Evolutionary conservation across 2,113 vertebrate species (phyloP).

Genomic region (Procavia capensis): DNA sequence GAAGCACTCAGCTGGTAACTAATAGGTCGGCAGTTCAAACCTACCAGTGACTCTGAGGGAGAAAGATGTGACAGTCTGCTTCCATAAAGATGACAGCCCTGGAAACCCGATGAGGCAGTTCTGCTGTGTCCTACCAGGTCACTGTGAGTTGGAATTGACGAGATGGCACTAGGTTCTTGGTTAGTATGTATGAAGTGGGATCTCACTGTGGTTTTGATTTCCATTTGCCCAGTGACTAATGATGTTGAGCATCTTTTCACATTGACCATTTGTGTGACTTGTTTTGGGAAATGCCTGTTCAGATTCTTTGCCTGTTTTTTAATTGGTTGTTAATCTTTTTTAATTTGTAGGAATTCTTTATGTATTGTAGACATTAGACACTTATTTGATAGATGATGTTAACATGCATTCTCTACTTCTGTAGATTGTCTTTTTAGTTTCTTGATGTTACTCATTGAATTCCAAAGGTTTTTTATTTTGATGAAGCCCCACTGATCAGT

Average conservation of each 20-base stretch:
- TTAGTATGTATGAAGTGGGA: background rate
- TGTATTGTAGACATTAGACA: background rate
- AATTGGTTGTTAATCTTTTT: conserved; percentile 19
- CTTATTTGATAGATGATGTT: background rate
- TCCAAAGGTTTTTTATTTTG: conserved; percentile 47
- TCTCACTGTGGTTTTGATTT: conserved; percentile 44
- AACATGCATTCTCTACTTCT: conserved; percentile 15
- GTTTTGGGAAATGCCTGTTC: conserved; percentile 12
- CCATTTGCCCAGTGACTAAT: background rate
- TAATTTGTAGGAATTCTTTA: background rate
- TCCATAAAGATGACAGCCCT: no score
- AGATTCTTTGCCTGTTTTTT: background rate
- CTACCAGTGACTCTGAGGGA: no score
- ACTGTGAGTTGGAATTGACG: no score
- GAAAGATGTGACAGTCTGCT: no score
- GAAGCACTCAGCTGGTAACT: no score
- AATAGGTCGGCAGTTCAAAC: no score
- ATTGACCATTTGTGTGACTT: background rate
- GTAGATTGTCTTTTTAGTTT: background rate
- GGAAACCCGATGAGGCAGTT: no score
- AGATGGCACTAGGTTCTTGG: no score
- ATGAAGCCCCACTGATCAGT: background rate
- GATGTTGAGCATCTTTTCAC: conserved; percentile 10
- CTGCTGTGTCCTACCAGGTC: no score
- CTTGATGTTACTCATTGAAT: conserved; percentile 30